Evolutionary conservation across 2,797 vertebrate genomes (phyloP).

Genomic region (Hoplostethus atlanticus): DNA sequence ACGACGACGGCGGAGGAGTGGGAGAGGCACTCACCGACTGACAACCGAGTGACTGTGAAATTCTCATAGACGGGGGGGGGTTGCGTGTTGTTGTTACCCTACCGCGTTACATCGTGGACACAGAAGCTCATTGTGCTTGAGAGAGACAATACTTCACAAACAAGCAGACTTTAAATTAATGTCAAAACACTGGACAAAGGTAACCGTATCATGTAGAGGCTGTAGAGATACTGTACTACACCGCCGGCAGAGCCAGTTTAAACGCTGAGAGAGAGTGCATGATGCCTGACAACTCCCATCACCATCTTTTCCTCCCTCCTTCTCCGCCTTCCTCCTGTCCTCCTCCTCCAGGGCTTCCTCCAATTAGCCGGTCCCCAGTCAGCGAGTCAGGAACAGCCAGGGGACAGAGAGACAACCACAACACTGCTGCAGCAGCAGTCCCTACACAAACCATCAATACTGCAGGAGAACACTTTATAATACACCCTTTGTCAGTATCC

Average conservation of each 20-base stretch:
- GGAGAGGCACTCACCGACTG: constrained; percentile 9
- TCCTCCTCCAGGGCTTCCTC: constrained; percentile 80
- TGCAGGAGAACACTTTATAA: constrained; percentile 72
- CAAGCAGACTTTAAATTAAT: background rate
- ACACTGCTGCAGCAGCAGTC: constrained; percentile 69
- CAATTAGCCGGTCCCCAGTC: constrained; percentile 82
- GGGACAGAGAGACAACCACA: constrained; percentile 69
- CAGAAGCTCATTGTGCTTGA: constrained; percentile 16
- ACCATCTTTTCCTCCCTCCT: constrained; percentile 43
- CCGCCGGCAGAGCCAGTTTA: constrained; percentile 24
- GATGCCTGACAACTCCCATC: constrained; percentile 53
- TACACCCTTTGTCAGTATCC: constrained; percentile 56
- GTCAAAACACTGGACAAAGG: background rate
- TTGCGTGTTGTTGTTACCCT: constrained; percentile 10
- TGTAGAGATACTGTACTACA: constrained; percentile 7
- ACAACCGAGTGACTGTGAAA: constrained; percentile 35
- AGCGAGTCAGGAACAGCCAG: constrained; percentile 78
- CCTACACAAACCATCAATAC: constrained; percentile 66
- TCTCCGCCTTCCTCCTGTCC: constrained; percentile 31
- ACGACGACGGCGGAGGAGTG: constrained; percentile 27
- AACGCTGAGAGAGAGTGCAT: constrained; percentile 42
- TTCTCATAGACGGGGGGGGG: constrained; percentile 27
- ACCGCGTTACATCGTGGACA: constrained; percentile 25
- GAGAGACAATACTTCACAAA: constrained; percentile 1
- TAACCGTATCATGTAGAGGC: background rate